Evolutionary conservation across 2,797 vertebrate species (phyloP).

Genomic region (Podargus strigoides): DNA sequence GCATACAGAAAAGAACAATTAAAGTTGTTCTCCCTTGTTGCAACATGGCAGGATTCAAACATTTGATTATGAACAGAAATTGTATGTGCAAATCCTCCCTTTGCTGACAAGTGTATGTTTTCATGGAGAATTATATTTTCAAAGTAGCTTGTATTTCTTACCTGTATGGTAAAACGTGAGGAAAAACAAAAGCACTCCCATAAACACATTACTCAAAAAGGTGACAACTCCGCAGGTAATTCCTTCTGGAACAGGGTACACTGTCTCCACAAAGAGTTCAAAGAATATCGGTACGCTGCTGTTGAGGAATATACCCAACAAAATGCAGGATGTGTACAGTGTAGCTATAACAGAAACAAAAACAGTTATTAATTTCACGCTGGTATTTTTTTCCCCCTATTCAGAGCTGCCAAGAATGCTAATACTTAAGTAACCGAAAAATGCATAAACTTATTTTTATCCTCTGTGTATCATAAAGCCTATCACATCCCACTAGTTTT

Average conservation of each 20-base stretch:
- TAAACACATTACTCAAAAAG: constrained; percentile 92
- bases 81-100: neutral
- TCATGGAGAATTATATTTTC: neutral
- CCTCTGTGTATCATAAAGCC: neutral
- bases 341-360: constrained; percentile 80
- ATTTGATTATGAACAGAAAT: neutral
- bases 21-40: neutral
- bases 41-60: neutral
- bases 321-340: constrained; percentile 93
- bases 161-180: constrained; percentile 94
- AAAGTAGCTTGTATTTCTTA: constrained; percentile 69
- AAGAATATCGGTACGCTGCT: constrained; percentile 97
- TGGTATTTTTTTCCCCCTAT: neutral
- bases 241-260: constrained; percentile 97
- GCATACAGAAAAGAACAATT: neutral
- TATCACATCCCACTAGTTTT: neutral
- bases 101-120: neutral
- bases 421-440: neutral
- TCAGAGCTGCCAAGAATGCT: neutral
- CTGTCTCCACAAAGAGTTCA: constrained; percentile 95
- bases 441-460: neutral
- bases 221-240: constrained; percentile 98
- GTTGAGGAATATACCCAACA: constrained; percentile 94
- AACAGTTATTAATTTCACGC: neutral
- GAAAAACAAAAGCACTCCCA: constrained; percentile 91